Percentiles rank a stretch among this genome's conserved stretches.
Conservation (phyloP, 1,140 invertebrate species). For the Bombyx mandarina region DNA sequence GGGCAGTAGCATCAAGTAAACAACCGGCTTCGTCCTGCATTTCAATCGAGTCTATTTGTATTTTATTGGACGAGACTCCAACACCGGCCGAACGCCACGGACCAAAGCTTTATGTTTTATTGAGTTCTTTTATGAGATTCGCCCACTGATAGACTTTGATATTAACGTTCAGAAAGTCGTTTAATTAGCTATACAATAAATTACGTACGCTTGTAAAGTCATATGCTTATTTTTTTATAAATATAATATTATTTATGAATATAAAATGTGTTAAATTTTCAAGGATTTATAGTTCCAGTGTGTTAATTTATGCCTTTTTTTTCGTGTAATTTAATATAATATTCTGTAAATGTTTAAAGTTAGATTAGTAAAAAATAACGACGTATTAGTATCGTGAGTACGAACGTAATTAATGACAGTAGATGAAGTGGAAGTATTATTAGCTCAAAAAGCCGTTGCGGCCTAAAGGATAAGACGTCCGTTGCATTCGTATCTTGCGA, state of each 20-base stretch:
- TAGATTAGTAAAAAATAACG: too few species aligned
- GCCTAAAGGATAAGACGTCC: too few species aligned
- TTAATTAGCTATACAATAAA: conserved; percentile 7
- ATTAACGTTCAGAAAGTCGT: conserved; percentile 37
- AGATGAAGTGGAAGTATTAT: too few species aligned
- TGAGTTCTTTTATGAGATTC: conserved; percentile 61
- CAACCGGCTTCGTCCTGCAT: conserved; percentile 61
- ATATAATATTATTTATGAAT: not conserved
- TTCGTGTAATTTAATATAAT: too few species aligned
- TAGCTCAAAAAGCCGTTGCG: too few species aligned
- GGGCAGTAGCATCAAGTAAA: conserved; percentile 53
- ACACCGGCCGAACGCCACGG: conserved; percentile 40
- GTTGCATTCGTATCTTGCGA: too few species aligned
- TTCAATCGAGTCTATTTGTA: conserved; percentile 69
- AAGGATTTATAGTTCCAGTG: too few species aligned
- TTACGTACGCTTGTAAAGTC: not conserved
- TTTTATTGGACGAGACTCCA: conserved; percentile 63
- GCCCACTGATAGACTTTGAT: conserved; percentile 48
- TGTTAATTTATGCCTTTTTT: too few species aligned
- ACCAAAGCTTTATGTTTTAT: conserved; percentile 64
- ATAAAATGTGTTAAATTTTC: not conserved
- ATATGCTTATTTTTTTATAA: too few species aligned
- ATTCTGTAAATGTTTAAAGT: too few species aligned
- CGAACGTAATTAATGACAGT: too few species aligned
- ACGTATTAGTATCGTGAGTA: too few species aligned